These are phyloP conservation scores for Oligia latruncula DNA, from an alignment of 2,888 invertebrate genomes.

Conservation along the genomic window DNA sequence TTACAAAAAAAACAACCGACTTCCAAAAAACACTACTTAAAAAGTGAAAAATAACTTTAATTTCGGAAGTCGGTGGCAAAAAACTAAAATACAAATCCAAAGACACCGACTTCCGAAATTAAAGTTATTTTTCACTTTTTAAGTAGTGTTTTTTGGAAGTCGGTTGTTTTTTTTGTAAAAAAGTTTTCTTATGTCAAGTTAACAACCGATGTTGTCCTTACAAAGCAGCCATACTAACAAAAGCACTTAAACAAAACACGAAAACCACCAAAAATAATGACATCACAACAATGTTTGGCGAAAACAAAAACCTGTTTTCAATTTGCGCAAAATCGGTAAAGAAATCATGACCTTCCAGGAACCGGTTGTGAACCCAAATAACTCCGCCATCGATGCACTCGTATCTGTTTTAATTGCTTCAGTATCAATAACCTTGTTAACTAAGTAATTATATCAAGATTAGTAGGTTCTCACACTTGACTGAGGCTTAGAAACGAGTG, in stretches of 20 bases:
- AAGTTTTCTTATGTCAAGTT: background rate
- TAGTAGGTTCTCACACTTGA: slow-evolving; percentile 28
- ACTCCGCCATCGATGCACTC: slow-evolving; percentile 39
- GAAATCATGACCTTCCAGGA: slow-evolving; percentile 43
- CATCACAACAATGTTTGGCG: background rate
- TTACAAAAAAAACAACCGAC: too few species aligned
- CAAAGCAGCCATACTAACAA: slow-evolving; percentile 1
- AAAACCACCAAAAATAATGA: background rate
- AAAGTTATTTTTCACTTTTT: too few species aligned
- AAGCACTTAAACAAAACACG: background rate
- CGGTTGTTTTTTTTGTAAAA: too few species aligned
- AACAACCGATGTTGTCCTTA: background rate
- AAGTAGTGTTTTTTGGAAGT: too few species aligned
- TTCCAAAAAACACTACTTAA: too few species aligned
- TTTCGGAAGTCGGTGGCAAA: too few species aligned
- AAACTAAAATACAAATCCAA: too few species aligned
- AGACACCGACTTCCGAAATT: too few species aligned
- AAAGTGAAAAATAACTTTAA: too few species aligned
- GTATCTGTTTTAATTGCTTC: slow-evolving; percentile 62
- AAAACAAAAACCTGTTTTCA: slow-evolving; percentile 35
- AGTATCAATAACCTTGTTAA: slow-evolving; percentile 66
- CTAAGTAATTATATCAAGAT: slow-evolving; percentile 61
- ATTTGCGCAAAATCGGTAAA: slow-evolving; percentile 25
- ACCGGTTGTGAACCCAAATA: slow-evolving; percentile 53
- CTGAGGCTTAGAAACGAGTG: slow-evolving; percentile 8